Conservation (phyloP, 1,140 invertebrate genomes). For the Macrocentrus cingulum region DNA sequence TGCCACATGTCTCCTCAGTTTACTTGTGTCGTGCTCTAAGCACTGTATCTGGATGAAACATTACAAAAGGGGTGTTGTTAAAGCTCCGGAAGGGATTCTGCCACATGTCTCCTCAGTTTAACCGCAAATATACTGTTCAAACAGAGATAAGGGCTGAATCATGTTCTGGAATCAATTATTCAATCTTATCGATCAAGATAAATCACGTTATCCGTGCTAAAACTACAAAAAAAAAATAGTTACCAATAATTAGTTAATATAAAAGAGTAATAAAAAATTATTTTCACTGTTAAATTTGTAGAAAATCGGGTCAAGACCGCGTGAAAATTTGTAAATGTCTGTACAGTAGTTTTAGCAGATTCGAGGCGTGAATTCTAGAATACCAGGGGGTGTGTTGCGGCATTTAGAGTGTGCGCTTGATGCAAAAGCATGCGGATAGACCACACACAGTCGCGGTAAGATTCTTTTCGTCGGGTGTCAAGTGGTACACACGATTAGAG, state of each 20-base stretch:
- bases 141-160: conserved; percentile 43
- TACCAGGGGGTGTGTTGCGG: no score
- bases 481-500: conserved; percentile 52
- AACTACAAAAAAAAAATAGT: not conserved
- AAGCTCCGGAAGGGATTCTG: conserved; percentile 6
- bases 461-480: conserved; percentile 42
- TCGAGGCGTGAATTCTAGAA: no score
- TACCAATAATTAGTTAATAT: not conserved
- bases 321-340: no score
- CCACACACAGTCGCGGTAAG: conserved; percentile 20
- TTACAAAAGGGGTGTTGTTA: not conserved
- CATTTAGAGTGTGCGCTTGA: no score
- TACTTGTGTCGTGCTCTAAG: no score
- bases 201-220: conserved; percentile 37
- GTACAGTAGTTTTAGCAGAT: no score
- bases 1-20: conserved; percentile 36
- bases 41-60: not conserved
- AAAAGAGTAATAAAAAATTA: no score
- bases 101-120: conserved; percentile 37
- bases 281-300: no score
- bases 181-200: conserved; percentile 46
- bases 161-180: conserved; percentile 50
- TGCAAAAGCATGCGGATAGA: conserved; percentile 6
- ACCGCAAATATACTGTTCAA: conserved; percentile 37
- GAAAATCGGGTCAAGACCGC: no score